phyloP scores from a whole-genome alignment of 2,888 invertebrate genomes.

The Ernsta delagoae region DNA sequence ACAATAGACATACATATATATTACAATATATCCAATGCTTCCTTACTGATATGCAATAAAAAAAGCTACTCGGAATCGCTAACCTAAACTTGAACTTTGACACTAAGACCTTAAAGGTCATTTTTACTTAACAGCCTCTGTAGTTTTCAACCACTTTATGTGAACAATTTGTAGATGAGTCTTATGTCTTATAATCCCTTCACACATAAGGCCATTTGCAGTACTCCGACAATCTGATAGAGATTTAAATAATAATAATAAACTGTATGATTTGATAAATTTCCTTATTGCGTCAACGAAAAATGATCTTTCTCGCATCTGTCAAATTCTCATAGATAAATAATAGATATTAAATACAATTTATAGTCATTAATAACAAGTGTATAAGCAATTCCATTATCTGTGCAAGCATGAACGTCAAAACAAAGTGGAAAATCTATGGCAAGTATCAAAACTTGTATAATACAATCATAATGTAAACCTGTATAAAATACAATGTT shows the following conservation, averaged over 20 bases:
- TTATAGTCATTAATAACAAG: slow-evolving; percentile 25
- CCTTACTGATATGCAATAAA: slow-evolving; percentile 32
- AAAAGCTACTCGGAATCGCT: slow-evolving; percentile 31
- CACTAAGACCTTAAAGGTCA: slow-evolving; percentile 35
- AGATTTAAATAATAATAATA: neutral
- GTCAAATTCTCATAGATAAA: neutral
- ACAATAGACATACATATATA: slow-evolving; percentile 55
- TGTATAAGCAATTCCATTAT: slow-evolving; percentile 35
- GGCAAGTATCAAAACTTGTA: slow-evolving; percentile 40
- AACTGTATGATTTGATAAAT: too few species aligned
- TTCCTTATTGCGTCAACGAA: neutral
- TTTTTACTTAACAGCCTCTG: slow-evolving; percentile 32
- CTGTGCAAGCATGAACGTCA: slow-evolving; percentile 28
- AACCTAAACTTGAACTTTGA: slow-evolving; percentile 35
- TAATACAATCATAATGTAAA: slow-evolving; percentile 1
- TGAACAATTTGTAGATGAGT: slow-evolving; percentile 33
- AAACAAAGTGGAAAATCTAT: slow-evolving; percentile 7
- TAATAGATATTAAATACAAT: neutral
- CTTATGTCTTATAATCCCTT: slow-evolving; percentile 7
- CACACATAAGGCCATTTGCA: slow-evolving; percentile 33
- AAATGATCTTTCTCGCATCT: neutral
- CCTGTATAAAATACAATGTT: slow-evolving; percentile 12
- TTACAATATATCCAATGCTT: slow-evolving; percentile 36
- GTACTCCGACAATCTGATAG: slow-evolving; percentile 27
- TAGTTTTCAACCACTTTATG: slow-evolving; percentile 34